Evolutionary conservation across 2,113 vertebrate genomes (phyloP).

Genomic region (Tor tambroides): DNA sequence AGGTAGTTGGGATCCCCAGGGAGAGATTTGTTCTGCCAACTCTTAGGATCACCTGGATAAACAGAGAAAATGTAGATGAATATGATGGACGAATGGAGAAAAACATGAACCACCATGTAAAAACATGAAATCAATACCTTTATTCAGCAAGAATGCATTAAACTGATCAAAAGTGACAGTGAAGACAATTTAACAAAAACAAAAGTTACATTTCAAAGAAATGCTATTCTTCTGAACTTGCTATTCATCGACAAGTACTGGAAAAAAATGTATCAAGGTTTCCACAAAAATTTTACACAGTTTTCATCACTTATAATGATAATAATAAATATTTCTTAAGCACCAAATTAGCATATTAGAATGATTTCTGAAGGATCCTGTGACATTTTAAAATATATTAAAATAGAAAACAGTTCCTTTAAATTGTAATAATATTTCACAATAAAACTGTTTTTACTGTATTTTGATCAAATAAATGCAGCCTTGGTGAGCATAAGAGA

Average conservation of each 20-base stretch:
- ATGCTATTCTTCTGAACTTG: not conserved
- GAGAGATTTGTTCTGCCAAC: slow-evolving; percentile 99
- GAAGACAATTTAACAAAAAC: not conserved
- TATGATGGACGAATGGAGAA: slow-evolving; percentile 57
- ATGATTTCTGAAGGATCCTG: not conserved
- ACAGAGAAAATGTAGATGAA: not conserved
- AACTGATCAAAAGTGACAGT: not conserved
- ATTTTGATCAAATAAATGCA: slow-evolving; percentile 8
- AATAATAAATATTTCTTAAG: not conserved
- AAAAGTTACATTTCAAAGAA: not conserved
- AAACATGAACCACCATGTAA: not conserved
- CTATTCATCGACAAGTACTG: not conserved
- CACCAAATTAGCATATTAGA: not conserved
- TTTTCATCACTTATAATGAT: not conserved
- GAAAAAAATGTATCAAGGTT: not conserved
- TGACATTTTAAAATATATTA: not conserved
- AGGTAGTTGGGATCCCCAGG: slow-evolving; percentile 98
- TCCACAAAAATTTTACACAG: not conserved
- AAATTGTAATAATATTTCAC: not conserved
- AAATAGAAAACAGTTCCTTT: not conserved
- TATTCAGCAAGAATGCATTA: not conserved
- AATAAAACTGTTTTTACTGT: not conserved
- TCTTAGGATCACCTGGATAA: slow-evolving; percentile 94
- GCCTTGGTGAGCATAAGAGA: not conserved
- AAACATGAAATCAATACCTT: not conserved